phyloP scores from a whole-genome alignment of 2,888 invertebrate genomes.

The Brachypterus glaber region DNA sequence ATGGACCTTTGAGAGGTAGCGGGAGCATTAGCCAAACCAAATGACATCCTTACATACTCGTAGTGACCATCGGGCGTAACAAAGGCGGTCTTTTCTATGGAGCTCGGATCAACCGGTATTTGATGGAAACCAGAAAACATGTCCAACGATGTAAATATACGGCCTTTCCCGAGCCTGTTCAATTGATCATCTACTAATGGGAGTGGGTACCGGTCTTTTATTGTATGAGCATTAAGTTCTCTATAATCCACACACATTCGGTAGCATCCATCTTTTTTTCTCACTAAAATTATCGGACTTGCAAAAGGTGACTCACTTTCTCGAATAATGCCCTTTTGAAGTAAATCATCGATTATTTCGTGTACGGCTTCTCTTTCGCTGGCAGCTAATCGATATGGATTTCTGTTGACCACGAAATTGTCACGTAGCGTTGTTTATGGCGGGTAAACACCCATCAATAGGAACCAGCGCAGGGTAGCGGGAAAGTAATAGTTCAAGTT shows the following conservation, averaged over 20 bases:
- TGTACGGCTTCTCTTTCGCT: slow-evolving; percentile 12
- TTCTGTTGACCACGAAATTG: slow-evolving; percentile 12
- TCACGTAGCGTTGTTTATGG: slow-evolving; percentile 6
- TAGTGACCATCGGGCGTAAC: slow-evolving; percentile 30
- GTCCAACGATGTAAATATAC: slow-evolving; percentile 26
- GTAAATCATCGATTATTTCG: slow-evolving; percentile 15
- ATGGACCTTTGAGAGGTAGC: slow-evolving; percentile 30
- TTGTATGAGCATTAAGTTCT: slow-evolving; percentile 16
- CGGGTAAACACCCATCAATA: neutral
- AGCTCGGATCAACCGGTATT: slow-evolving; percentile 26
- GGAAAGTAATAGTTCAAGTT: neutral
- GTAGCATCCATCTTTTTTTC: slow-evolving; percentile 15
- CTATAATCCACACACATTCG: slow-evolving; percentile 24
- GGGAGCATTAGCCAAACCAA: slow-evolving; percentile 31
- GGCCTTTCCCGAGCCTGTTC: slow-evolving; percentile 20
- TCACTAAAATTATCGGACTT: slow-evolving; percentile 17
- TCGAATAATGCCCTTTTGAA: slow-evolving; percentile 11
- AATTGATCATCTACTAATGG: slow-evolving; percentile 20
- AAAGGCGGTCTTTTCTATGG: slow-evolving; percentile 21
- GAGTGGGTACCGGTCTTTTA: slow-evolving; percentile 17
- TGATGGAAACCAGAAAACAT: slow-evolving; percentile 28
- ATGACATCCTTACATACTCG: slow-evolving; percentile 31
- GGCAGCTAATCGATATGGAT: slow-evolving; percentile 15
- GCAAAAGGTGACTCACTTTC: slow-evolving; percentile 17
- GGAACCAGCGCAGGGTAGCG: too few relatives aligned